Conservation (phyloP, 2,888 invertebrate genomes). For the Spodoptera exigua region DNA sequence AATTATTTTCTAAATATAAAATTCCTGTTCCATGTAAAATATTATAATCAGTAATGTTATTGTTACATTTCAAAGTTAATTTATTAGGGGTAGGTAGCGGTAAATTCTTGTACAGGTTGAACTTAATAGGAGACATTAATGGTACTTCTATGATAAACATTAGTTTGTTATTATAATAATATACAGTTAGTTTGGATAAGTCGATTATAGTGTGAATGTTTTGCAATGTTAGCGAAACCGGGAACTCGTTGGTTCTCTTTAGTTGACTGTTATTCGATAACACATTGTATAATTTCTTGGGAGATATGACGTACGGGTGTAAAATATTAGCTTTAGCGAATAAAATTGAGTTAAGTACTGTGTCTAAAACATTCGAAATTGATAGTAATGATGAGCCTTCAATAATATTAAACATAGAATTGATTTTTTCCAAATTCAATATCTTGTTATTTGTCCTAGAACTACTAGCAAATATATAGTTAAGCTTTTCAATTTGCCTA, state of each 20-base stretch:
- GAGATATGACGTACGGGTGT: constrained; percentile 28
- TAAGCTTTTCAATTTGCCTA: constrained; percentile 16
- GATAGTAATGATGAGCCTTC: no score
- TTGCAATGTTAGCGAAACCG: constrained; percentile 4
- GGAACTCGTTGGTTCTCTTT: constrained; percentile 25
- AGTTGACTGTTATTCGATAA: constrained; percentile 3
- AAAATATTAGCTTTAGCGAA: no score
- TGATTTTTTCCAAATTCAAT: no score
- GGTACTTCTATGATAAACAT: constrained; percentile 35
- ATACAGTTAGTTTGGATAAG: no score
- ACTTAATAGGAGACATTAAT: constrained; percentile 13
- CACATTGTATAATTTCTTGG: constrained; percentile 17
- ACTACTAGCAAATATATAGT: not conserved
- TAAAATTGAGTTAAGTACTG: no score
- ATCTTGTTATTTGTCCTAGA: constrained; percentile 13
- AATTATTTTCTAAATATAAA: no score
- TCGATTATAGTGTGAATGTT: no score
- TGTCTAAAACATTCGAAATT: no score
- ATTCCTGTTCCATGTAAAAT: no score
- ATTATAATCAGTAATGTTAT: constrained; percentile 3
- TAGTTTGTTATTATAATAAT: constrained; percentile 26
- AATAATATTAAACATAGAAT: no score
- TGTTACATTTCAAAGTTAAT: constrained; percentile 18
- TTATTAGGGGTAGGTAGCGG: constrained; percentile 27
- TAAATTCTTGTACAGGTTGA: constrained; percentile 31